Conservation (phyloP, 2,797 vertebrate species). For the Phalloptychus januarius region DNA sequence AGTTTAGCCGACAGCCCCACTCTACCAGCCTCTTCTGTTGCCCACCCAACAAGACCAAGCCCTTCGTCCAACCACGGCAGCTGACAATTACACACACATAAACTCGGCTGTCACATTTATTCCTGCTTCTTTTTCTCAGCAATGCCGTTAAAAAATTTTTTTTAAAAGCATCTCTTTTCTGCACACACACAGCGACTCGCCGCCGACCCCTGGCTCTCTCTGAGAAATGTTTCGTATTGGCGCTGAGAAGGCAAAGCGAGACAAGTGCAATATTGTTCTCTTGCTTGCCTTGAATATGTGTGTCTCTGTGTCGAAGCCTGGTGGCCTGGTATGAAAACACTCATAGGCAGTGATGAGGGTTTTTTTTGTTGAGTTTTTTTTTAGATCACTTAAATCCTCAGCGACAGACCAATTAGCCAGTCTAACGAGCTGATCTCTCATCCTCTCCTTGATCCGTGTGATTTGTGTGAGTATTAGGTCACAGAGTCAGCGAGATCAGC, state of each 20-base stretch:
- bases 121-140: constrained; percentile 35
- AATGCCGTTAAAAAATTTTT: too few relatives aligned
- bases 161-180: constrained; percentile 21
- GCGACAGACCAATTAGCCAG: constrained; percentile 41
- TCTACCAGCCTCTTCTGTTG: constrained; percentile 17
- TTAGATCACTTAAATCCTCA: constrained; percentile 43
- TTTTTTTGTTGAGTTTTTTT: constrained; percentile 25
- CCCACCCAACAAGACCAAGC: constrained; percentile 46
- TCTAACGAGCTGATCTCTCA: constrained; percentile 49
- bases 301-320: not conserved
- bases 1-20: constrained; percentile 40
- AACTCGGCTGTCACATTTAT: constrained; percentile 8
- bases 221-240: constrained; percentile 62
- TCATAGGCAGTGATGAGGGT: constrained; percentile 5
- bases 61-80: constrained; percentile 32
- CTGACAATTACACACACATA: constrained; percentile 32
- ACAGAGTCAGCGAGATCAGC: constrained; percentile 26
- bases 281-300: not conserved
- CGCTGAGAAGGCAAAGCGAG: constrained; percentile 73
- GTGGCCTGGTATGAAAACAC: not conserved
- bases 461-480: constrained; percentile 56
- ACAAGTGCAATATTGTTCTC: constrained; percentile 63
- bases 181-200: constrained; percentile 32
- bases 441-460: constrained; percentile 48
- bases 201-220: constrained; percentile 33